These are phyloP conservation scores for Picathartes gymnocephalus DNA, from an alignment of 2,113 vertebrate genomes.

Conservation along the genomic window DNA sequence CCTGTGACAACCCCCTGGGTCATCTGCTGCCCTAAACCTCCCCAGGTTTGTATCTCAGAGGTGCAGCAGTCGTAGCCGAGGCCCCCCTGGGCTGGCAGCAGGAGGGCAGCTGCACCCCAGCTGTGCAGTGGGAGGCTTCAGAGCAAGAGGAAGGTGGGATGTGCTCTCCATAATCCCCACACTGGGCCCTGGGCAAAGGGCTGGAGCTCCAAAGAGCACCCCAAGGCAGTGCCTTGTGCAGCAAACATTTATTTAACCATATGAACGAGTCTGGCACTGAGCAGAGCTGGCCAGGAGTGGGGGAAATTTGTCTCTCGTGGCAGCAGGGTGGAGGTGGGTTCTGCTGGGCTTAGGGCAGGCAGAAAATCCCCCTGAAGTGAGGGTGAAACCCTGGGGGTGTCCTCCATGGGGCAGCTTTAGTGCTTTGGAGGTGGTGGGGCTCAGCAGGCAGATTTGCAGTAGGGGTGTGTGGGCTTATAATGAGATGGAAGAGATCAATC, in stretches of 20 bases:
- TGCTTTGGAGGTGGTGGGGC: neutral
- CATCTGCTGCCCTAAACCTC: neutral
- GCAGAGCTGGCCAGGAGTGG: neutral
- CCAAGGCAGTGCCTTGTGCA: neutral
- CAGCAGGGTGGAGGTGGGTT: neutral
- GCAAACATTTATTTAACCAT: neutral
- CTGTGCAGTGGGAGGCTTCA: neutral
- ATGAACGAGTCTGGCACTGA: neutral
- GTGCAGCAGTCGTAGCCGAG: neutral
- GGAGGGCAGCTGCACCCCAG: neutral
- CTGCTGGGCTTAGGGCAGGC: neutral
- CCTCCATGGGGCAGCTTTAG: neutral
- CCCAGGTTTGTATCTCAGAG: neutral
- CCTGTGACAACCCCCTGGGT: neutral
- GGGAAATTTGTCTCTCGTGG: neutral
- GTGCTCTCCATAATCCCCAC: neutral
- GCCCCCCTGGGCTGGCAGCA: neutral
- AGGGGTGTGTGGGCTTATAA: rapidly evolving
- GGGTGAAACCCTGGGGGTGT: neutral
- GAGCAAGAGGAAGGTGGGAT: neutral
- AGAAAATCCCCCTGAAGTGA: neutral
- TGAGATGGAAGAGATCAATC: too few species aligned
- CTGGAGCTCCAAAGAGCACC: neutral
- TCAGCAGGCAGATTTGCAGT: neutral
- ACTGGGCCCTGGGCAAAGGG: neutral